Evolutionary conservation across 2,797 vertebrate species (phyloP), one percentile per base, ranked within the genome.

Genomic region (Eutrigla gurnardus): DNA sequence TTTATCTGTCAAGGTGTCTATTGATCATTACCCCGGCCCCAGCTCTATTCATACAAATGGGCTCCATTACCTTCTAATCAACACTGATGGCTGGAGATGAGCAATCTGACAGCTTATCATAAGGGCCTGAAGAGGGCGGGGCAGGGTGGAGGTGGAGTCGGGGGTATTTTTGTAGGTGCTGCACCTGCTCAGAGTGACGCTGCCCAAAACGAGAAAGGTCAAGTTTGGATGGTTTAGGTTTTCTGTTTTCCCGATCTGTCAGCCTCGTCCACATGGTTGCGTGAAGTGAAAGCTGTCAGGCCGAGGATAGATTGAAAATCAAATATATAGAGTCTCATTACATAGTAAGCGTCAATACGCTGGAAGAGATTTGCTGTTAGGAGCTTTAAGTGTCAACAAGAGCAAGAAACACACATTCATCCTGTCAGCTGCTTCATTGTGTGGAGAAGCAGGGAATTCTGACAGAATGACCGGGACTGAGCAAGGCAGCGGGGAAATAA

Each of bases 31-130:
- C 89, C 89, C 73, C 65, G 57, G 88, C 86, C 87, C 73, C 50
- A 46, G 88, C 83, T 89, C 89, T 88, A 91, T 93, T 94, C 92
- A 93, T 93, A 93, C 91, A 93, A 93, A 93, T 93, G 92, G 90
- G 91, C 91, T 92, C 91, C 90, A 93, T 94, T 93, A 94, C 89
- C 67, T 80, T 82, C 88, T 93, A 93, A 93, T 93, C 92, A 92
- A 90, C 92, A 91, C 90, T 92, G 91, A 94, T 94, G 90, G 89
- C 76, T 90, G 73, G 82, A 92, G 92, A 91, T 93, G 91, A 93
- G 85, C 80, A 87, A 81, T 91, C 83, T 92, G 92, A 94, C 92
- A 93, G 90, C 88, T 93, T 90, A 93, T 94, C 92, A 92, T 90
- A 69, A 66, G 72, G 73, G 70, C 80, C 70, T 54, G 58, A 36